Base-by-base conservation (phyloP, 2,797 vertebrate species). In the Protosalanx chinensis region DNA sequence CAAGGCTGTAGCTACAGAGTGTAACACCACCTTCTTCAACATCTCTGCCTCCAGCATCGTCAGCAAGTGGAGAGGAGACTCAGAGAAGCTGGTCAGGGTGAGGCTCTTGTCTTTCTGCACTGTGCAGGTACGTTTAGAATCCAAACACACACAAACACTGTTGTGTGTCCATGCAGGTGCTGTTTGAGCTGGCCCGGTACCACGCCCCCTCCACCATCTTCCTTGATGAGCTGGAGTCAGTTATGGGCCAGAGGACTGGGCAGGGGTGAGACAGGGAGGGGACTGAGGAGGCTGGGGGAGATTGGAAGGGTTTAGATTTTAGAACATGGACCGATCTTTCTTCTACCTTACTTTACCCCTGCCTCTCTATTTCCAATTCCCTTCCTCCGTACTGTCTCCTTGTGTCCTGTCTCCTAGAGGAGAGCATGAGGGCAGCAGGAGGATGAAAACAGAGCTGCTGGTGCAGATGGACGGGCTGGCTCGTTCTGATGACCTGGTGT, bases 21-120 rank as follows among this genome's bases (percentile, higher is more conserved):
- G 97, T 74, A 95, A 92, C 51, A 98, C 96, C 0, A 98, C 97
- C 0, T 98, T 99, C 90, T 99, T 98, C 85, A 99, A 99, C 88
- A 97, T 98, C 82, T 98, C 96, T 0, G 95, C 97, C 8, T 98
- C 97, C 65, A 98, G 95, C 82, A 98, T 98, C 46, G 95, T 98
- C 86, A 99, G 97, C 93, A 99, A 99, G 79, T 99, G 97, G 97
- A 95, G 97, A 66, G 97, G 97, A 27, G 96, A 98, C 82, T 98
- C 97, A 0, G 97, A 98, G 88, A 99, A 98, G 77, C 94, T 99
- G 51, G 51, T 56, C 51, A 56, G 51, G 51, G 51, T 56, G 51
- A n/a, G 51, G 4, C 6, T 56, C 51, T 56, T 16, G 51, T 56
- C 51, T 5, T 1, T n/a, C 51, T n/a, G 51, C 51, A 53, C 29